Conservation (phyloP, 2,113 vertebrate genomes). For the Syrmaticus mikado region DNA sequence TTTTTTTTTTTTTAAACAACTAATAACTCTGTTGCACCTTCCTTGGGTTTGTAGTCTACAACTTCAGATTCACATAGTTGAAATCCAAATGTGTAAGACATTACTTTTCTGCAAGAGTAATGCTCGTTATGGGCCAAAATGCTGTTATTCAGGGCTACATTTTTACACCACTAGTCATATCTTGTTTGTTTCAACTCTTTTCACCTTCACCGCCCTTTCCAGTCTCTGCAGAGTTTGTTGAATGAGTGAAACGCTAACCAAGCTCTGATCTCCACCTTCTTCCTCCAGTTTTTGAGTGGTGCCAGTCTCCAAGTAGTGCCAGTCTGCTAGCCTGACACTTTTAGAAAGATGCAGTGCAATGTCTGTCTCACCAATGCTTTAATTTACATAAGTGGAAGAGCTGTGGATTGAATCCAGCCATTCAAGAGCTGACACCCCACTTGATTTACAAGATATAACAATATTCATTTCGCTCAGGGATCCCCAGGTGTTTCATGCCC, state of each 20-base stretch:
- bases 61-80: background rate
- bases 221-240: background rate
- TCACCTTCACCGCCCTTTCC: background rate
- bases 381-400: background rate
- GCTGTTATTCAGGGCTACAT: background rate
- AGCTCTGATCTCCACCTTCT: background rate
- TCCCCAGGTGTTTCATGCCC: background rate
- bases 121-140: background rate
- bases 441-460: background rate
- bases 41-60: background rate
- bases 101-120: background rate
- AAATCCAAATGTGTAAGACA: background rate
- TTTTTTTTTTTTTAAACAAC: accelerated
- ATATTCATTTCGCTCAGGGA: background rate
- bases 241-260: background rate
- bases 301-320: background rate
- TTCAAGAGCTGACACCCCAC: background rate
- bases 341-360: background rate
- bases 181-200: background rate
- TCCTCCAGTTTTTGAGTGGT: background rate
- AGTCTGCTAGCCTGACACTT: background rate
- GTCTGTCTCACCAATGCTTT: background rate
- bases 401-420: background rate
- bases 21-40: background rate
- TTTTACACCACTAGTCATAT: background rate